Base-by-base conservation (phyloP, 2,113 vertebrate species). In the Carlito syrichta region DNA sequence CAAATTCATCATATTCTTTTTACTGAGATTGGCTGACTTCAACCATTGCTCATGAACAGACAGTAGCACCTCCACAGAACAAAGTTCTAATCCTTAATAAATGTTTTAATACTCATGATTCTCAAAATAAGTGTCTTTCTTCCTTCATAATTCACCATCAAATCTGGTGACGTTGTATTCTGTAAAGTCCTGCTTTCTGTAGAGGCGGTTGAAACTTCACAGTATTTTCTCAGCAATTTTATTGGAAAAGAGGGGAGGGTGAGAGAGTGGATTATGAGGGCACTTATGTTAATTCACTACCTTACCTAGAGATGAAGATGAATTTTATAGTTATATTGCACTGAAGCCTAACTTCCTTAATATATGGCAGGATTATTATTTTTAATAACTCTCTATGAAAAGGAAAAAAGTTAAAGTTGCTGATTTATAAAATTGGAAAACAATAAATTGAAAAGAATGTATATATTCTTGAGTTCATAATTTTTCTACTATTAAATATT, bases 281-380 rank as follows among this genome's bases (percentile, higher is more conserved):
- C 30, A 82, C 43, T 89, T 94, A 50, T 3, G 68, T 89, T 93
- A 95, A 97, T 97, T 97, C 74, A 96, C 85, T 95, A 66, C 23
- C 20, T 97, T 96, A 40, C 17, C 89, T 74, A 81, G 69, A 94
- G 63, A 96, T 93, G 91, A 92, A 89, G 79, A 87, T 87, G 35
- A 58, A 92, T 94, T 94, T 96, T 87, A 89, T 27, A 74, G 63
- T 81, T 86, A 62, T 56, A 77, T 60, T 93, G 10, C 48, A 81
- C 35, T 68, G 69, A 95, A 77, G 45, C 54, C n/a, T 83, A 97
- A 93, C 81, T 93, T 11, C 10, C 11, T 86, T 86, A 96, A 89
- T 71, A 86, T 73, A 87, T 58, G 48, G 40, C 56, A 83, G 23
- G 32, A 76, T 91, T 91, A 96, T 94, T 62, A 77, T 89, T 96